Conservation (phyloP, 2,888 invertebrate genomes). For the Rambutsinella grinnellia region DNA sequence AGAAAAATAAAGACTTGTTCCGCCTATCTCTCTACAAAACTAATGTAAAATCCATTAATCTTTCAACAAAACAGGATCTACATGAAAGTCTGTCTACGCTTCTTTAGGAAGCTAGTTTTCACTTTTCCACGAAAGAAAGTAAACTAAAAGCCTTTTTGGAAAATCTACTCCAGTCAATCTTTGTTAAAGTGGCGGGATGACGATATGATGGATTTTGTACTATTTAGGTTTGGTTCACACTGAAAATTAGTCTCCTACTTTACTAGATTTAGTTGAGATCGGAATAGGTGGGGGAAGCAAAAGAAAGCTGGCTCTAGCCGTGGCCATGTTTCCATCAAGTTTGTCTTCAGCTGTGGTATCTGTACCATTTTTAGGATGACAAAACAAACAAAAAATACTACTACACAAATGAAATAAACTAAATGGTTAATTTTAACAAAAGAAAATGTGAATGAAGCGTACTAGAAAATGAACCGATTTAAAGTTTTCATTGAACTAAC, state of each 20-base stretch:
- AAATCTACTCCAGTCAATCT: not conserved
- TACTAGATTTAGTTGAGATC: not conserved
- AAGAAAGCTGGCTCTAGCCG: not conserved
- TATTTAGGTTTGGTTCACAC: too few species aligned
- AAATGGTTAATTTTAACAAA: not conserved
- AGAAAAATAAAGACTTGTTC: not conserved
- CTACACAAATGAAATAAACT: too few species aligned
- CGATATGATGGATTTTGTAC: too few species aligned
- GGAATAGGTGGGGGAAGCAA: not conserved
- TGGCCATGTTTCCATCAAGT: not conserved
- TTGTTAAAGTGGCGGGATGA: too few species aligned
- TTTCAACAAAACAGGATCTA: not conserved
- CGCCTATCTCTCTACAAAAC: not conserved
- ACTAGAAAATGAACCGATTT: too few species aligned
- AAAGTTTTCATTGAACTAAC: conserved; percentile 32
- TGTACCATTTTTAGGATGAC: not conserved
- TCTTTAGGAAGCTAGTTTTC: not conserved
- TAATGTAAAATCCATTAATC: conserved; percentile 1
- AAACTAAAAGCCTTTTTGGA: not conserved
- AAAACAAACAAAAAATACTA: not conserved
- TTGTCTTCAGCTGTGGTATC: not conserved
- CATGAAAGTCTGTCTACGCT: not conserved
- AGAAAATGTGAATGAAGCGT: too few species aligned
- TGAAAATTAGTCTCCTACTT: too few species aligned
- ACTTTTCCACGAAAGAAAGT: not conserved